Base-by-base conservation (phyloP, 1,140 invertebrate species). In the Trichomalopsis sarcophagae region DNA sequence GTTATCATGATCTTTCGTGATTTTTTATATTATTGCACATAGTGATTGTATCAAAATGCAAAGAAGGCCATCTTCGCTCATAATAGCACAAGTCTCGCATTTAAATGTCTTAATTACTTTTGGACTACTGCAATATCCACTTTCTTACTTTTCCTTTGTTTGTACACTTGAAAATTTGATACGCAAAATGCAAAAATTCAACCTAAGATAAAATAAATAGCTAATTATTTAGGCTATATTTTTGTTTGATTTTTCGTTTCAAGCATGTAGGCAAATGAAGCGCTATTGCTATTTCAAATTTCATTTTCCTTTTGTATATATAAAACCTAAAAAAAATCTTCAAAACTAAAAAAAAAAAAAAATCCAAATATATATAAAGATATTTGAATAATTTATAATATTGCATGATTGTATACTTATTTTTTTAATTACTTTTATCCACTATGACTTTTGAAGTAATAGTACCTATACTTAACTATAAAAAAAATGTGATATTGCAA, bases 11-110 rank as follows among this genome's bases (percentile, higher is more conserved):
- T 30, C 74, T 50, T 17, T 71, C 11, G 21, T 66, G 55, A 79
- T 68, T 50, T 62, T 36, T 6, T 36, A 36, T 81, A 50, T 50
- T 81, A 81, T 81, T 81, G 80, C 80, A 81, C 80, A 81, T 81
- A 21, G 44, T 73, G 27, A 81, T 68, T 27, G 44, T 36, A 36
- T 40, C 36, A 44, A 50, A 40, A 77, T 55, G 36, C 79, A 81
- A 71, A 71, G 50, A 81, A 81, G 62, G 66, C 79, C 66, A 17
- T 71, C 23, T 81, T 69, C 69, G 23, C 23, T 33, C 79, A 13
- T 69, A 23, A 36, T 55, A 78, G 21, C 21, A 11, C n/a, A 78
- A 78, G 10, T 62, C 47, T 50, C 47, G 47, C 76, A 27, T 47
- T 75, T 40, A 75, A 44, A 71, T 71, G 69, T 11, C 30, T 71